These are phyloP conservation scores for Phortica okadai DNA, from an alignment of 2,888 invertebrate genomes.

Conservation along the genomic window DNA sequence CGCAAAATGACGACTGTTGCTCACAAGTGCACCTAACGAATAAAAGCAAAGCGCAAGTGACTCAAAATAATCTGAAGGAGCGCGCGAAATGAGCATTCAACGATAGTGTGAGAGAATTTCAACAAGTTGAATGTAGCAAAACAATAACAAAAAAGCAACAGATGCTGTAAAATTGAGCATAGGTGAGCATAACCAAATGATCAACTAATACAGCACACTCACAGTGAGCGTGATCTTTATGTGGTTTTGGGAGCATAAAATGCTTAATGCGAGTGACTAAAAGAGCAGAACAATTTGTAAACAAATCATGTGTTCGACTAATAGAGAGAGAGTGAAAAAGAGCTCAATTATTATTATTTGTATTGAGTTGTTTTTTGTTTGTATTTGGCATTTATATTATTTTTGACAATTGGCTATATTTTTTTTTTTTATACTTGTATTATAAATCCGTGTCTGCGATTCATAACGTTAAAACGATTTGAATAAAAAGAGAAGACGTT, in stretches of 20 bases:
- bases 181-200: background rate
- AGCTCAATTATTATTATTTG: background rate
- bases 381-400: too few relatives aligned
- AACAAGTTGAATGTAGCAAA: background rate
- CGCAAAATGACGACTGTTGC: background rate
- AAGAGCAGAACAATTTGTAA: background rate
- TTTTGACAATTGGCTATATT: too few relatives aligned
- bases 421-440: background rate
- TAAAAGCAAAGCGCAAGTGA: constrained; percentile 50
- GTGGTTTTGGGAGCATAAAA: background rate
- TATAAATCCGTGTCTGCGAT: background rate
- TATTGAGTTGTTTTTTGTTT: background rate
- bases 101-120: background rate
- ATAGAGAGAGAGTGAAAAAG: background rate
- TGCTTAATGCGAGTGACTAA: background rate
- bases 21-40: constrained; percentile 13
- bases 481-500: background rate
- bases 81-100: background rate
- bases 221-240: background rate
- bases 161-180: background rate
- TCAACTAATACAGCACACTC: background rate
- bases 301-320: background rate
- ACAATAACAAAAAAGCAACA: constrained; percentile 30
- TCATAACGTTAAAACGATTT: background rate
- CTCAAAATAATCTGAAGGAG: constrained; percentile 43